Percentiles rank a stretch among this genome's conserved stretches.
Evolutionary conservation across 1,140 invertebrate genomes (phyloP).

Genomic region (Lepidurus arcticus): DNA sequence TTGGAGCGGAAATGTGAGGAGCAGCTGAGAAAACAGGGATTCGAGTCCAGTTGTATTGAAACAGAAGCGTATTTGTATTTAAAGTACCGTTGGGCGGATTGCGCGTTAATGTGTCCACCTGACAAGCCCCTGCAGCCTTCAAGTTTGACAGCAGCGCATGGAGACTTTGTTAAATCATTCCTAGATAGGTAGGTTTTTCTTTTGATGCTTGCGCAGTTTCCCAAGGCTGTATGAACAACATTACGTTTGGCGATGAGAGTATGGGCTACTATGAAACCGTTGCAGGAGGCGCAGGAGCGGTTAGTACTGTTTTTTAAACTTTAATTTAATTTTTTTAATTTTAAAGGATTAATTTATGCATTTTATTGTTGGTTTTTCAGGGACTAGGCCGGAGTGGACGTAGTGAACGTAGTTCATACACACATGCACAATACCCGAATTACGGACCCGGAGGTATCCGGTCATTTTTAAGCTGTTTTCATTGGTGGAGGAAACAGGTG

Average conservation of each 20-base stretch:
- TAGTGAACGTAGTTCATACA: slow-evolving; percentile 86
- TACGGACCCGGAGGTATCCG: slow-evolving; percentile 97
- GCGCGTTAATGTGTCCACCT: too few relatives aligned
- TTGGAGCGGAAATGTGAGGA: too few relatives aligned
- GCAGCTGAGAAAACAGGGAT: too few relatives aligned
- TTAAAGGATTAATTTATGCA: slow-evolving; percentile 31
- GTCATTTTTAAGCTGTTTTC: slow-evolving; percentile 81
- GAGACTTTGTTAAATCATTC: too few relatives aligned
- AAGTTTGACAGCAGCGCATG: too few relatives aligned
- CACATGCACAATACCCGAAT: slow-evolving; percentile 99
- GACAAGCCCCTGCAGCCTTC: too few relatives aligned
- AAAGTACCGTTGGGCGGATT: too few relatives aligned
- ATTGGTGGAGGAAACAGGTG: slow-evolving; percentile 71
- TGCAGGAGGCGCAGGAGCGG: slow-evolving; percentile 96
- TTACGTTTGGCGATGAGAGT: slow-evolving; percentile 87
- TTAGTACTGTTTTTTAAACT: slow-evolving; percentile 50
- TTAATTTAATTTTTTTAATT: slow-evolving; percentile 30
- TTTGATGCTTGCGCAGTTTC: slow-evolving; percentile 93
- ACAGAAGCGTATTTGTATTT: too few relatives aligned
- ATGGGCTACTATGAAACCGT: slow-evolving; percentile 98
- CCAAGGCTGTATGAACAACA: slow-evolving; percentile 99
- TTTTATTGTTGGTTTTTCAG: slow-evolving; percentile 46
- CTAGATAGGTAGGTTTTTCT: too few relatives aligned
- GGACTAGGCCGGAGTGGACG: slow-evolving; percentile 84
- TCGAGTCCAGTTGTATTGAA: too few relatives aligned